Conservation (phyloP, 1,140 invertebrate species). For the Drosophila suzukii region DNA sequence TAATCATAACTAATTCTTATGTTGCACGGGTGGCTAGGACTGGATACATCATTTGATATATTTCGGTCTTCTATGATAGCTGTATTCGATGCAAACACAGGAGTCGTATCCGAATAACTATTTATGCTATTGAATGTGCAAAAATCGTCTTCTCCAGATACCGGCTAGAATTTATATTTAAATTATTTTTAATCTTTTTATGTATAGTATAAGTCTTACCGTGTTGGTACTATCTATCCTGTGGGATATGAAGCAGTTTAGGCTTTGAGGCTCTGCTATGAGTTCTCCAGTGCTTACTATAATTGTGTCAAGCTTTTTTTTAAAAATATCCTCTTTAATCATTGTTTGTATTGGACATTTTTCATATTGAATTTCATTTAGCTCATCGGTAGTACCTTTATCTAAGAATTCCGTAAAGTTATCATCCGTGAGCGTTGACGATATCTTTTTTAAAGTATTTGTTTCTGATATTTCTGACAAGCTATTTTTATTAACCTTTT, state of each 20-base stretch:
- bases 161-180: constrained; percentile 20
- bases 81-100: constrained; percentile 13
- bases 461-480: neutral
- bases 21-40: constrained; percentile 25
- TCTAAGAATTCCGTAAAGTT: constrained; percentile 19
- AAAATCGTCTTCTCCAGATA: constrained; percentile 49
- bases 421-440: neutral
- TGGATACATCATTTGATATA: constrained; percentile 6
- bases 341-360: neutral
- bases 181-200: neutral
- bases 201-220: constrained; percentile 22
- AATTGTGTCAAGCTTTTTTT: constrained; percentile 59
- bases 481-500: neutral
- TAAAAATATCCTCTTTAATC: constrained; percentile 11
- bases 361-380: constrained; percentile 10
- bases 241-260: constrained; percentile 36
- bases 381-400: neutral
- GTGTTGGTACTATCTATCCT: constrained; percentile 41
- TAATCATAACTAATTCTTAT: constrained; percentile 47
- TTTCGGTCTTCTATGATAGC: constrained; percentile 14
- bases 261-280: constrained; percentile 18
- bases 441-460: neutral
- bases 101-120: constrained; percentile 35
- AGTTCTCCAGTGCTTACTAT: constrained; percentile 40
- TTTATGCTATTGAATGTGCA: constrained; percentile 30